phyloP scores from a whole-genome alignment of 2,113 vertebrate genomes.

The Sylvietta virens region DNA sequence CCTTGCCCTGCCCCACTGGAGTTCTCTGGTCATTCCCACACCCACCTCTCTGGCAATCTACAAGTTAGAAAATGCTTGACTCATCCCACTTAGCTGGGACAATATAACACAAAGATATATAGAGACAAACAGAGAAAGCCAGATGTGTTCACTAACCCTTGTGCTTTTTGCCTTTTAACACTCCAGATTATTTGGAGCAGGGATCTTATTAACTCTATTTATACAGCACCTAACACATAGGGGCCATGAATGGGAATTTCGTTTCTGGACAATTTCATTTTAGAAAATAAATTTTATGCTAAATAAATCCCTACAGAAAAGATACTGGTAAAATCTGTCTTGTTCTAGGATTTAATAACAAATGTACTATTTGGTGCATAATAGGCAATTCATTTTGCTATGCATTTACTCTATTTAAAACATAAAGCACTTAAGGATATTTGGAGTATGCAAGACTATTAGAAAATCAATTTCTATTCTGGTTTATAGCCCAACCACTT shows the following conservation, averaged over 20 bases:
- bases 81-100: neutral
- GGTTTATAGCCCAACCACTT: constrained; percentile 49
- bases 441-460: constrained; percentile 35
- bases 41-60: neutral
- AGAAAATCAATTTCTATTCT: constrained; percentile 62
- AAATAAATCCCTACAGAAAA: neutral
- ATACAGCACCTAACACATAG: neutral
- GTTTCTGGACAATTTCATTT: neutral
- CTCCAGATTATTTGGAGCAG: neutral
- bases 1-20: neutral
- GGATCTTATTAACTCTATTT: neutral
- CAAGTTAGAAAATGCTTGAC: neutral
- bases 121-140: neutral
- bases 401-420: constrained; percentile 43
- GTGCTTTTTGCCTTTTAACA: neutral
- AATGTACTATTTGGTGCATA: neutral
- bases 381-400: constrained; percentile 43
- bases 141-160: neutral
- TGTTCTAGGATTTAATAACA: neutral
- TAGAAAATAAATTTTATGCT: neutral
- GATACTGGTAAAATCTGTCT: neutral
- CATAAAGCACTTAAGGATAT: constrained; percentile 48
- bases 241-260: neutral
- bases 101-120: neutral
- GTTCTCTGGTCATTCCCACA: neutral